Base-by-base conservation (phyloP, 2,113 vertebrate genomes). In the Seriola aureovittata region DNA sequence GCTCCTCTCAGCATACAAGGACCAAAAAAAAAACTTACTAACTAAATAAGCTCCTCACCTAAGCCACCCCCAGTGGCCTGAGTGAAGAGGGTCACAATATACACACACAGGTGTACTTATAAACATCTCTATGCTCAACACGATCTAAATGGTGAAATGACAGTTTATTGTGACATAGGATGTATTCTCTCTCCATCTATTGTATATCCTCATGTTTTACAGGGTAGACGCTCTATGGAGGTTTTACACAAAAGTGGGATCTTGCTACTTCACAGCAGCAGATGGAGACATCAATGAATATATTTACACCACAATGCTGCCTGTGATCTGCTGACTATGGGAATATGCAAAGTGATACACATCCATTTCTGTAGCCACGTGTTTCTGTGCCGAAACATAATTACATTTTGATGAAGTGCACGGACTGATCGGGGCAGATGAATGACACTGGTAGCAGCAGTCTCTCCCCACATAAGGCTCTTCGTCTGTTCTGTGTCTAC, bases 271-370 rank as follows among this genome's bases (percentile, higher is more conserved):
- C 50, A 4, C 25, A 62, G 10, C 11, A 59, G 60, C 62, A 74
- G 78, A 82, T 59, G 68, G 50, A 77, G 52, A 62, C 55, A 19
- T 78, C 19, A 60, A 7, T 74, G 76, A 81, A 90, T 79, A 72
- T 17, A 60, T 84, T n/a, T 63, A 71, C 44, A 38, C 14, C 0
- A 13, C 50, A 54, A 66, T 4, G 0, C 62, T 64, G 21, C n/a
- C 74, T 55, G 6, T 14, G 42, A 83, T 69, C 46, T 87, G 80
- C 82, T 90, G 80, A 88, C 71, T 46, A 60, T 75, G 58, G 42
- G 60, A 59, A 83, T 83, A 81, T 81, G 77, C 50, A 71, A 85
- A 82, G 34, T 71, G n/a, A 76, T 36, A 64, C 77, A 78, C 65
- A 64, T 73, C 58, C 4, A 68, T 62, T 65, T 42, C 29, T 50